phyloP scores from a whole-genome alignment of 2,888 invertebrate genomes.

The Palloptera scutellata region DNA sequence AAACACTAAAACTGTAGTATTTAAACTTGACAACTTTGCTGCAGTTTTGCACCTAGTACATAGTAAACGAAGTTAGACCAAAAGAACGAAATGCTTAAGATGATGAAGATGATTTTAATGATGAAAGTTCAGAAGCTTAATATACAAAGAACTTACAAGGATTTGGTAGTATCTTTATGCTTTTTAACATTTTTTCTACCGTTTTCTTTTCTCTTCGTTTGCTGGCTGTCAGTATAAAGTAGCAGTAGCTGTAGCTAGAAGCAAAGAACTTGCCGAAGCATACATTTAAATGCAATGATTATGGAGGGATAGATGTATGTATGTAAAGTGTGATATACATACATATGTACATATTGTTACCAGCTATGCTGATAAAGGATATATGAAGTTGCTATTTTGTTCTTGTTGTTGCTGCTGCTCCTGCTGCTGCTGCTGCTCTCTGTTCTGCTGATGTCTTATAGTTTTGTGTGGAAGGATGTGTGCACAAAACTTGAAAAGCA shows the following conservation, averaged over 20 bases:
- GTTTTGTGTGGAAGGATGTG: conserved; percentile 30
- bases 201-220: conserved; percentile 13
- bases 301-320: conserved; percentile 18
- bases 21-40: conserved; percentile 30
- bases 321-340: neutral
- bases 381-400: no score
- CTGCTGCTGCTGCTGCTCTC: no score
- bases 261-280: neutral
- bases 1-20: conserved; percentile 29
- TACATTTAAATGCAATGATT: conserved; percentile 31
- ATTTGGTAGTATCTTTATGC: conserved; percentile 23
- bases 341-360: conserved; percentile 10
- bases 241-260: neutral
- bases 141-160: conserved; percentile 32
- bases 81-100: neutral
- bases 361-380: no score
- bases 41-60: conserved; percentile 2
- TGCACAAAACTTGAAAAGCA: conserved; percentile 45
- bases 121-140: conserved; percentile 33
- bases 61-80: no score
- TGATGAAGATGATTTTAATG: conserved; percentile 15
- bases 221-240: conserved; percentile 1
- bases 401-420: no score
- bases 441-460: no score
- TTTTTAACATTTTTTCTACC: conserved; percentile 21